Percentiles rank a stretch among this genome's conserved stretches.
Conservation (phyloP, 2,113 vertebrate species). For the Caranx ignobilis region DNA sequence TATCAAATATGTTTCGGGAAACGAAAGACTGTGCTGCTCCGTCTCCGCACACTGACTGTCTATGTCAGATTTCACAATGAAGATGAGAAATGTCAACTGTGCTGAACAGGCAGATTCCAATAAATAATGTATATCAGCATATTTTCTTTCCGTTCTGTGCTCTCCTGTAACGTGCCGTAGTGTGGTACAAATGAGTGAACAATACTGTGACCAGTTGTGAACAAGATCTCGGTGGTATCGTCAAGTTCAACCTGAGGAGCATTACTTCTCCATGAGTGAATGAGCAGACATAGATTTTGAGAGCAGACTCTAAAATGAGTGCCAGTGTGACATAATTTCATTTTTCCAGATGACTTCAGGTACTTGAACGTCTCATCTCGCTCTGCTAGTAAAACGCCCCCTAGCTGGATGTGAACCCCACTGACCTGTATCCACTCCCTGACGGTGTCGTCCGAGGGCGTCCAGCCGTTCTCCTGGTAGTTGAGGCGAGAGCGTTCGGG, state of each 20-base stretch:
- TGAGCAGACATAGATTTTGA: conserved; percentile 8
- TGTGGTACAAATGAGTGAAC: conserved; percentile 63
- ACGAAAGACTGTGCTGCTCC: neutral
- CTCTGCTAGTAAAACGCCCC: no score
- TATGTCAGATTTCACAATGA: conserved; percentile 46
- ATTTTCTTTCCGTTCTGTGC: neutral
- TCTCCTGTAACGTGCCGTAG: conserved; percentile 24
- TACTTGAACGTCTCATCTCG: neutral
- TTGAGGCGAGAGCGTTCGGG: conserved; percentile 93
- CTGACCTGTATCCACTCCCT: conserved; percentile 96
- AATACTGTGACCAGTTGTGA: conserved; percentile 68
- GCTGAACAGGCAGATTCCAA: neutral
- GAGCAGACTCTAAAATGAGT: conserved; percentile 37
- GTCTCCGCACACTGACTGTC: neutral
- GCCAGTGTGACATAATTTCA: conserved; percentile 2
- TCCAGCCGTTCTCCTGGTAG: conserved; percentile 96
- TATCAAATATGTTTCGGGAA: neutral
- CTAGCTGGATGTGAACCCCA: no score
- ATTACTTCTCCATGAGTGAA: conserved; percentile 8
- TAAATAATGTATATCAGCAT: conserved; percentile 57
- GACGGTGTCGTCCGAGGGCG: conserved; percentile 91
- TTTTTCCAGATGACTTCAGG: neutral
- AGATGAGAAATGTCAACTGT: conserved; percentile 31
- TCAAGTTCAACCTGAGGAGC: conserved; percentile 34
- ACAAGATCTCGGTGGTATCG: conserved; percentile 20